phyloP scores from a whole-genome alignment of 2,797 vertebrate genomes.

The Apogon hyalosoma region DNA sequence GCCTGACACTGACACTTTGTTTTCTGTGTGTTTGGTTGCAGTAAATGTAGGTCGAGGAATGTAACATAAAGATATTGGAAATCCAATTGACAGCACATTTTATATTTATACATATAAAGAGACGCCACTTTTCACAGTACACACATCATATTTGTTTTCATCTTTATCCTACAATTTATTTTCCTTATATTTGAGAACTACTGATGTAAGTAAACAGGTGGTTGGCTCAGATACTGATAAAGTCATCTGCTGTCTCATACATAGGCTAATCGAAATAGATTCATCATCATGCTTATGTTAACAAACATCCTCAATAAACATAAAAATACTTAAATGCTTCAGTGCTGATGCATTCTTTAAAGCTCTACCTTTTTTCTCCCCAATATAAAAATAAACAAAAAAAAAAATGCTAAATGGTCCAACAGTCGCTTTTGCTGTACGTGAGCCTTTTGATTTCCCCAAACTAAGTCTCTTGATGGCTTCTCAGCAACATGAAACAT shows the following conservation, averaged over 20 bases:
- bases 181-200: neutral
- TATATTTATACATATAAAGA: too few relatives aligned
- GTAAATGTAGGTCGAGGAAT: neutral
- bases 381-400: conserved; percentile 62
- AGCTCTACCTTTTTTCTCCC: conserved; percentile 9
- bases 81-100: too few relatives aligned
- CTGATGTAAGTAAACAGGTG: conserved; percentile 22
- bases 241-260: conserved; percentile 12
- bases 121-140: too few relatives aligned
- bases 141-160: neutral
- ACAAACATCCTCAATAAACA: conserved; percentile 38
- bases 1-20: conserved; percentile 1
- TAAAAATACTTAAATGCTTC: conserved; percentile 18
- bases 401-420: conserved; percentile 78
- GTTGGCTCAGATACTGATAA: conserved; percentile 4
- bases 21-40: neutral
- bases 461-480: conserved; percentile 86
- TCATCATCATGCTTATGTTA: conserved; percentile 12
- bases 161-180: neutral
- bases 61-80: too few relatives aligned
- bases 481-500: conserved; percentile 88
- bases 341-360: conserved; percentile 22
- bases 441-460: conserved; percentile 86
- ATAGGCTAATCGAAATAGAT: neutral
- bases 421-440: conserved; percentile 82